Percentiles rank a stretch among this genome's conserved stretches.
phyloP scores from a whole-genome alignment of 2,113 vertebrate species.

The Cheirogaleus medius region DNA sequence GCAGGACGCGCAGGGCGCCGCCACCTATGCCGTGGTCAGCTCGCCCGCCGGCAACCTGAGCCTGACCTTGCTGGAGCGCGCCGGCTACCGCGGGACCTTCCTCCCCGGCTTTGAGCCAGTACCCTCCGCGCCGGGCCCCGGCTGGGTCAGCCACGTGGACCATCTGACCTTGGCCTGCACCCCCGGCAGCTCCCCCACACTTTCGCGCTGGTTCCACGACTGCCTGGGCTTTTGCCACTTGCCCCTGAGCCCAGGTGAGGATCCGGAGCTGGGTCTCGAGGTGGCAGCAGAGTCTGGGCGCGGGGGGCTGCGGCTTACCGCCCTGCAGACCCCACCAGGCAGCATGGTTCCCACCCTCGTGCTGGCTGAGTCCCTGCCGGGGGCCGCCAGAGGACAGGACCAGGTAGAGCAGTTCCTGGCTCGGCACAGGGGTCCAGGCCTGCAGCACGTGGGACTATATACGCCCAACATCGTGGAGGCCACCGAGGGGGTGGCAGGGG shows the following conservation, averaged over 20 bases:
- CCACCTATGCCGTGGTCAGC: constrained; percentile 88
- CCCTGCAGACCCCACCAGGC: constrained; percentile 81
- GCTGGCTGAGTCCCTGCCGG: constrained; percentile 90
- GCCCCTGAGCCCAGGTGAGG: constrained; percentile 87
- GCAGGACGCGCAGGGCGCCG: constrained; percentile 82
- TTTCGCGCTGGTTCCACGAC: constrained; percentile 91
- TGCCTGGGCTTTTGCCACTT: constrained; percentile 92
- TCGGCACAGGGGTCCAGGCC: constrained; percentile 89
- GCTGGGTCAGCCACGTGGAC: constrained; percentile 91
- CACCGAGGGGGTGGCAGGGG: constrained; percentile 77
- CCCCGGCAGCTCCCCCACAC: constrained; percentile 71
- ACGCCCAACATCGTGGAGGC: constrained; percentile 88
- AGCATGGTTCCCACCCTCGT: constrained; percentile 81
- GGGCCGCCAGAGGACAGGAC: constrained; percentile 84
- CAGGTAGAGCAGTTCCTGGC: constrained; percentile 93
- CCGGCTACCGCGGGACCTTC: constrained; percentile 86
- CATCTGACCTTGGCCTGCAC: constrained; percentile 93
- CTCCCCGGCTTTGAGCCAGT: constrained; percentile 89
- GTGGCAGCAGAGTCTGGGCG: constrained; percentile 84
- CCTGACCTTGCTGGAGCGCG: constrained; percentile 92
- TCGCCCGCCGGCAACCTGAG: constrained; percentile 91
- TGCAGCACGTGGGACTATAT: constrained; percentile 93
- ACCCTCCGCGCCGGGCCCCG: neutral
- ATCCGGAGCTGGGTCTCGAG: constrained; percentile 83
- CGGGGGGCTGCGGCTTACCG: constrained; percentile 90